Percentiles rank a stretch among this genome's conserved stretches.
phyloP scores from a whole-genome alignment of 2,113 vertebrate genomes.

The Gulo gulo region DNA sequence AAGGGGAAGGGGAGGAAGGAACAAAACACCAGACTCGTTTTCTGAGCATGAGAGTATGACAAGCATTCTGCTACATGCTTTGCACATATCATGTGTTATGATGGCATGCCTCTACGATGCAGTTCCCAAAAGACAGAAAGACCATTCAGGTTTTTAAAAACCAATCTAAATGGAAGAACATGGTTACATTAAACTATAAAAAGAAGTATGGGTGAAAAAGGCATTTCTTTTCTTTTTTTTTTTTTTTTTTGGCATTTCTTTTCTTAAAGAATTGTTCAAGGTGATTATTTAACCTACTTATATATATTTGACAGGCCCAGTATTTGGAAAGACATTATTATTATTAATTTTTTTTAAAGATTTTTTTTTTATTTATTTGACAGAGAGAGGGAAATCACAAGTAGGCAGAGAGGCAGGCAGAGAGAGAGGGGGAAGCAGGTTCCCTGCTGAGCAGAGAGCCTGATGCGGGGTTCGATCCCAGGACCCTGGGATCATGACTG shows the following conservation, averaged over 20 bases:
- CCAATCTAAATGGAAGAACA: not conserved
- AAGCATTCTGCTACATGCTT: not conserved
- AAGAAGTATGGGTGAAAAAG: not conserved
- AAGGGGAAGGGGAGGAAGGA: not conserved
- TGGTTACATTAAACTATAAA: not conserved
- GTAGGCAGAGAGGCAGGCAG: no score
- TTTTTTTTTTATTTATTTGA: no score
- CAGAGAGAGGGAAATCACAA: no score
- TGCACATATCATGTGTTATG: not conserved
- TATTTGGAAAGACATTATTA: not conserved
- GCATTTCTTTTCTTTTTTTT: not conserved
- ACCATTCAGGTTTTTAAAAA: not conserved
- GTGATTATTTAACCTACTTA: constrained; percentile 7
- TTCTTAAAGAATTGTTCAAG: constrained; percentile 6
- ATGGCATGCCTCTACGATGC: not conserved
- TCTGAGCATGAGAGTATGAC: not conserved
- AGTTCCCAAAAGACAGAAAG: not conserved
- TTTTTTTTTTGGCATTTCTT: not conserved
- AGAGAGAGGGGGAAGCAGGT: no score
- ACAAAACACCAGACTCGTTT: not conserved
- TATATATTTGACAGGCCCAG: not conserved
- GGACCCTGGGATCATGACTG: no score
- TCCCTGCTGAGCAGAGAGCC: no score
- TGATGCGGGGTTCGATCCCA: no score
- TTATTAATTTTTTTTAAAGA: not conserved